Evolutionary conservation across 2,797 vertebrate species (phyloP).

Genomic region (Megaceryle alcyon): DNA sequence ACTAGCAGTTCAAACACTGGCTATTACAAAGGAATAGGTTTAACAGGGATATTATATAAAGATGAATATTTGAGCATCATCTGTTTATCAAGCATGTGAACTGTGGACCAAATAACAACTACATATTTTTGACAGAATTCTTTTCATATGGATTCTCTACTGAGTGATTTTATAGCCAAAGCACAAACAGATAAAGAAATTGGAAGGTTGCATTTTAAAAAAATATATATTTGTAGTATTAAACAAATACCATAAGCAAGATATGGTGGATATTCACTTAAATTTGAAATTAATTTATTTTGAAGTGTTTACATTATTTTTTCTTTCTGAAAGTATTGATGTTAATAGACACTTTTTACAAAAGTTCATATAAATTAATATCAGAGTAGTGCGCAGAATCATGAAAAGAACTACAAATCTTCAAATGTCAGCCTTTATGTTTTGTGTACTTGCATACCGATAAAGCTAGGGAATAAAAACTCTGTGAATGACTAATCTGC

Average conservation of each 20-base stretch:
- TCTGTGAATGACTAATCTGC: neutral
- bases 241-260: neutral
- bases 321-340: neutral
- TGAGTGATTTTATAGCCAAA: neutral
- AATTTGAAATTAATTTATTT: neutral
- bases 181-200: neutral
- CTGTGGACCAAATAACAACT: neutral
- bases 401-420: neutral
- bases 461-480: neutral
- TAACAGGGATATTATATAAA: neutral
- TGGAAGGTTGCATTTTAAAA: neutral
- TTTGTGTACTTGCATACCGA: neutral
- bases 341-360: neutral
- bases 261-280: neutral
- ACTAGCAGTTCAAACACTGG: neutral
- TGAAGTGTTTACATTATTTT: neutral
- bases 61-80: neutral
- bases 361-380: neutral
- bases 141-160: neutral
- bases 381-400: neutral
- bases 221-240: neutral
- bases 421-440: neutral
- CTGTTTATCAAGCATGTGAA: neutral
- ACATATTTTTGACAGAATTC: neutral
- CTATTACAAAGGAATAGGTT: neutral